Base-by-base conservation (phyloP, 2,797 vertebrate species). In the Argentina silus region DNA sequence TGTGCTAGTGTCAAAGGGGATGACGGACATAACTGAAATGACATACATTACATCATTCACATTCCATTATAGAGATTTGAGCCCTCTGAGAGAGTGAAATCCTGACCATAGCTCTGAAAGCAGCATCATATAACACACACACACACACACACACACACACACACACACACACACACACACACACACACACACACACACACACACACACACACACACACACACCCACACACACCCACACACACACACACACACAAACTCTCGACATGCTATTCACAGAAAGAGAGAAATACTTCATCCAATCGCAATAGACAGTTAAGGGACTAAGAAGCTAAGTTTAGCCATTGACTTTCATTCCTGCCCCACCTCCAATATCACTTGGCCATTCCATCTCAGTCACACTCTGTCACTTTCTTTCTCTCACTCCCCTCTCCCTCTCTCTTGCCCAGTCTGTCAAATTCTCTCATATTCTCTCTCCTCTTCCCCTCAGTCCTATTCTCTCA, bases 31-130 rank as follows among this genome's bases (percentile, higher is more conserved):
- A 62, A 63, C 61, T 75, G 8, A 15, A 27, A 65, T 72, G 42
- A 53, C 17, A 91, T 70, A 27, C 47, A 66, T 75, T 69, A 67
- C 70, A 76, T 70, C 62, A 69, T 64, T 47, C 43, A 23, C 56
- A 65, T 70, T 61, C 65, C 61, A 73, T 19, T 50, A 9, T 71
- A 27, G 73, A 47, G 60, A 62, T 14, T 14, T 14, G 60, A 62
- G 27, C 27, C 3, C 68, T 44, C 55, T 67, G 10, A 17, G 6
- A 15, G n/a, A n/a, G 9, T 17, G 48, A 72, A 71, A 56, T 68
- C 64, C 72, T 42, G 42, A 67, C 59, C 10, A 10, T 21, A 5
- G 21, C 19, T 59, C 17, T 21, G 10, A 59, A 21, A 59, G 56
- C 19, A 21, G 21, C 21, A 23, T 59, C 21, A 6, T 59, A 69